A percentile compares a stretch with the other conserved stretches of the same genome.
Evolutionary conservation across 2,888 invertebrate species (phyloP).

Genomic region (Isotomurus palustris): DNA sequence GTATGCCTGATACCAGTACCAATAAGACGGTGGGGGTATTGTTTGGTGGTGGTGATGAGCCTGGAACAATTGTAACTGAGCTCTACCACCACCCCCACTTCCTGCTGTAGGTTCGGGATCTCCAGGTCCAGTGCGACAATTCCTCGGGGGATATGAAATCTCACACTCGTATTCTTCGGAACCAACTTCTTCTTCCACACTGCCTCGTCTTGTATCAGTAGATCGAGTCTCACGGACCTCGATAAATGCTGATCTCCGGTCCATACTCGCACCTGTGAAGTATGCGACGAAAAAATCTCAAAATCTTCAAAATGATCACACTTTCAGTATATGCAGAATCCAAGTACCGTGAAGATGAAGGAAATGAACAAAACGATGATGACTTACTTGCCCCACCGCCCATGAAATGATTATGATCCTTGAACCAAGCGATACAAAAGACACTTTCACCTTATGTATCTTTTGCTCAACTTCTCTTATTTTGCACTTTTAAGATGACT

Average conservation of each 20-base stretch:
- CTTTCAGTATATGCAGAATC: no score
- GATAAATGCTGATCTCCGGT: constrained; percentile 36
- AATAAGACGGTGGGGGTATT: constrained; percentile 35
- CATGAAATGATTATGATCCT: constrained; percentile 33
- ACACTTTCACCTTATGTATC: no score
- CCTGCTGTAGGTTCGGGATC: neutral
- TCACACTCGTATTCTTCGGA: constrained; percentile 41
- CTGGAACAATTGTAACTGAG: no score
- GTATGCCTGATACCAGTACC: constrained; percentile 44
- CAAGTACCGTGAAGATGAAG: no score
- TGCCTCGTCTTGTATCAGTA: no score
- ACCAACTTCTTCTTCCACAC: constrained; percentile 21
- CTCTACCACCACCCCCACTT: no score
- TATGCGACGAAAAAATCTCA: neutral
- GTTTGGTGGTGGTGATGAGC: constrained; percentile 17
- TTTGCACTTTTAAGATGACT: neutral
- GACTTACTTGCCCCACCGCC: constrained; percentile 42
- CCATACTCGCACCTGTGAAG: constrained; percentile 24
- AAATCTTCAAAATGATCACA: no score
- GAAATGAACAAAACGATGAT: no score
- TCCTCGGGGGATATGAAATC: constrained; percentile 33
- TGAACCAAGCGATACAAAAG: constrained; percentile 13
- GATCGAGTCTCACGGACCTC: constrained; percentile 27
- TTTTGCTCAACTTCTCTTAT: neutral
- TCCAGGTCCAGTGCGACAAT: constrained; percentile 12